phyloP scores from a whole-genome alignment of 2,888 invertebrate species.

The Arrhopalites spinosus region DNA sequence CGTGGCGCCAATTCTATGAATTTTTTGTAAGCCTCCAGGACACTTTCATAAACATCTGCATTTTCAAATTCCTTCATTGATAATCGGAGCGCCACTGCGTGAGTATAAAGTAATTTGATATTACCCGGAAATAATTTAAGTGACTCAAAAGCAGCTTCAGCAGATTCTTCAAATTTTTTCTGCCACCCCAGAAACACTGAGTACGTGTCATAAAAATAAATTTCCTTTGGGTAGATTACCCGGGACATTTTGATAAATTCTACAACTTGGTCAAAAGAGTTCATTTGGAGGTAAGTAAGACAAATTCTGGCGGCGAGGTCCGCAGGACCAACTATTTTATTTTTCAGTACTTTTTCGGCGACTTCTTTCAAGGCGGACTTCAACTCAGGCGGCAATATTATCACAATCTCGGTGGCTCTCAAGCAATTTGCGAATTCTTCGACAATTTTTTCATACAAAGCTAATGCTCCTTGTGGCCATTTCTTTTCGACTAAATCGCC shows the following conservation, averaged over 20 bases:
- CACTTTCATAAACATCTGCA: not conserved
- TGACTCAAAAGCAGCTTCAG: not conserved
- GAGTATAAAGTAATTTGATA: not conserved
- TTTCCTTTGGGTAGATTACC: constrained; percentile 5
- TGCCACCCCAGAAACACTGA: not conserved
- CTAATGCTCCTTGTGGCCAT: no score
- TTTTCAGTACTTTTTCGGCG: no score
- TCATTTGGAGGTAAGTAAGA: not conserved
- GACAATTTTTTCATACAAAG: no score
- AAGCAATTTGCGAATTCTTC: no score
- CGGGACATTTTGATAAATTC: not conserved
- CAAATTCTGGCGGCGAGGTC: not conserved
- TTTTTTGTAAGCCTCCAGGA: not conserved
- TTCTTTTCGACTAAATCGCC: no score
- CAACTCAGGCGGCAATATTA: no score
- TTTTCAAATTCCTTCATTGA: not conserved
- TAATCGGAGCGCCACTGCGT: not conserved
- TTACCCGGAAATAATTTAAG: not conserved
- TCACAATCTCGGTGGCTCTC: no score
- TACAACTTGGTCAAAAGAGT: not conserved
- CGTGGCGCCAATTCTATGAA: not conserved
- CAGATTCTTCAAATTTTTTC: not conserved
- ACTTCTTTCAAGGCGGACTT: no score
- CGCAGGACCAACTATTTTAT: not conserved
- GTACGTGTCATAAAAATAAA: not conserved